Percentiles rank a stretch among this genome's conserved stretches.
phyloP scores from a whole-genome alignment of 2,113 vertebrate genomes.

The Rhynchomys soricoides region DNA sequence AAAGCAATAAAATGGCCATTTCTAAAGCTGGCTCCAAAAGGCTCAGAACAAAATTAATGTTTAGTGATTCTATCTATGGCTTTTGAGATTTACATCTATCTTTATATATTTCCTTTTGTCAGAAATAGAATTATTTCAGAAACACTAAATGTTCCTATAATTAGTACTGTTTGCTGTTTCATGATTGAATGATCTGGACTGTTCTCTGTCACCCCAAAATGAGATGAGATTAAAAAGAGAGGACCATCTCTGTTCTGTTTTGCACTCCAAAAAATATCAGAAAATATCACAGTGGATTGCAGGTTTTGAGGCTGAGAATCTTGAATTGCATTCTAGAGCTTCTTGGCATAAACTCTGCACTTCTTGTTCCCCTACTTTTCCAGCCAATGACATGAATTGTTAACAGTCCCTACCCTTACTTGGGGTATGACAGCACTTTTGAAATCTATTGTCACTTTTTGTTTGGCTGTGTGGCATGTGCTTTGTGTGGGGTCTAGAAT shows the following conservation, averaged over 20 bases:
- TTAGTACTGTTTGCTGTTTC: constrained; percentile 26
- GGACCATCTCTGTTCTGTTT: not conserved
- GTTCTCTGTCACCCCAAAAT: not conserved
- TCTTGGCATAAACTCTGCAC: not conserved
- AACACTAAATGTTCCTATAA: not conserved
- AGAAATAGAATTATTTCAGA: not conserved
- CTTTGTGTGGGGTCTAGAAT: not conserved
- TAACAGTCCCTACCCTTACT: not conserved
- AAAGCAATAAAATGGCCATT: not conserved
- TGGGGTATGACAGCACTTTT: not conserved
- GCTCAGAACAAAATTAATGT: not conserved
- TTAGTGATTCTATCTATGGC: not conserved
- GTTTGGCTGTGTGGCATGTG: not conserved
- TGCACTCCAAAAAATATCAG: not conserved
- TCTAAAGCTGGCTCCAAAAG: not conserved
- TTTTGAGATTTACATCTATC: constrained; percentile 34
- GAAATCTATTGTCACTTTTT: constrained; percentile 20
- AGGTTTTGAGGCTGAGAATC: not conserved
- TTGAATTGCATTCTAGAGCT: not conserved
- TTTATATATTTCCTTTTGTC: not conserved
- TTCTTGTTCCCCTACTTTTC: not conserved
- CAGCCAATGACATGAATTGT: not conserved
- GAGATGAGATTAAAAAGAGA: not conserved
- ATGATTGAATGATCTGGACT: constrained; percentile 4
- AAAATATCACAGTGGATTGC: not conserved